A percentile compares a stretch with the other conserved stretches of the same genome.
Evolutionary conservation across 2,888 invertebrate species (phyloP).

Genomic region (Xylota sylvarum): DNA sequence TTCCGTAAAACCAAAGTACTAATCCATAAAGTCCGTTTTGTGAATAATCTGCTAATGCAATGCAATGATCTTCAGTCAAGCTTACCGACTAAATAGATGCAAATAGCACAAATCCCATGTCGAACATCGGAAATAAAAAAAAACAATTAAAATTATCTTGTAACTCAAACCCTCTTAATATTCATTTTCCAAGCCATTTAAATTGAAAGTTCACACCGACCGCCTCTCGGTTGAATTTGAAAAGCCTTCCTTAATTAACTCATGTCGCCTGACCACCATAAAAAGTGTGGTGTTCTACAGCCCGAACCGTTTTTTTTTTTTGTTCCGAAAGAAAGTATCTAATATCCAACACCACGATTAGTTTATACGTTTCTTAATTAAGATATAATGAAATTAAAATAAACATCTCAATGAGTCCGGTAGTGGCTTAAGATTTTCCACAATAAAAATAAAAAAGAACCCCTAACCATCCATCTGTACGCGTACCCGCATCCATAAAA

Average conservation of each 20-base stretch:
- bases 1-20: no score
- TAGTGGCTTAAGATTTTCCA: neutral
- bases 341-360: conserved; percentile 15
- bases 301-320: conserved; percentile 9
- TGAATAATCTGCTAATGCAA: no score
- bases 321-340: neutral
- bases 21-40: no score
- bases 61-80: no score
- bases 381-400: conserved; percentile 48
- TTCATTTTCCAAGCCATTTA: conserved; percentile 10
- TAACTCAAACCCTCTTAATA: neutral
- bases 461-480: neutral
- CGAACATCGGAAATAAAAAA: neutral
- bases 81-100: neutral
- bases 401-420: conserved; percentile 26
- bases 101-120: neutral
- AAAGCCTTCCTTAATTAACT: conserved; percentile 26
- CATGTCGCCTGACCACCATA: conserved; percentile 12
- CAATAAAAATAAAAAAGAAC: conserved; percentile 7
- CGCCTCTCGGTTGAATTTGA: neutral
- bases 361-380: conserved; percentile 17
- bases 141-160: neutral
- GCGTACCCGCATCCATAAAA: conserved; percentile 9
- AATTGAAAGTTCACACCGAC: conserved; percentile 10
- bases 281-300: conserved; percentile 12